Percentiles rank a stretch among this genome's conserved stretches.
phyloP scores from a whole-genome alignment of 2,797 vertebrate genomes.

The Pangasius krempfi region DNA sequence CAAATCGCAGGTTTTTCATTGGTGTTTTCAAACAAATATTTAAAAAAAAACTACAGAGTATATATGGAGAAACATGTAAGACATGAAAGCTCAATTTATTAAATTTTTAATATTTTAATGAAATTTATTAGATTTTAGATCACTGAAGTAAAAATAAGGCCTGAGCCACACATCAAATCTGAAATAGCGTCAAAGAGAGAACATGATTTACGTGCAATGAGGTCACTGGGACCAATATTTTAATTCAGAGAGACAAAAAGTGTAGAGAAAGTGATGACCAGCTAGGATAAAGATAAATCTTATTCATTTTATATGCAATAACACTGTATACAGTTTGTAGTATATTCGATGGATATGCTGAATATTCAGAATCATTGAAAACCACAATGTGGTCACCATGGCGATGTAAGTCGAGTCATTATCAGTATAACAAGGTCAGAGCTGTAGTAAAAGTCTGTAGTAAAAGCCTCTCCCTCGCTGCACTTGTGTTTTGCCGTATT shows the following conservation, averaged over 20 bases:
- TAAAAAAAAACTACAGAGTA: too few relatives aligned
- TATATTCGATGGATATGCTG: background rate
- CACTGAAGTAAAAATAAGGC: background rate
- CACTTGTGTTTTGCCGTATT: background rate
- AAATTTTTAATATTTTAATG: background rate
- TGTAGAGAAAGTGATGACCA: background rate
- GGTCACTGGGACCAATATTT: background rate
- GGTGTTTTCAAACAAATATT: background rate
- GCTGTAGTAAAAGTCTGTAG: background rate
- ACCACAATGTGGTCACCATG: background rate
- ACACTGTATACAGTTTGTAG: background rate
- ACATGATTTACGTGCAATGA: background rate
- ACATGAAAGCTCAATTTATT: background rate
- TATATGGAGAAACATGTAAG: background rate
- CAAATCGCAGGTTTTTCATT: background rate
- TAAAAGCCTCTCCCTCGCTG: background rate
- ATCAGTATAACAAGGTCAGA: background rate
- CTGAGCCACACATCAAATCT: background rate
- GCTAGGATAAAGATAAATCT: background rate
- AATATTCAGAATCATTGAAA: background rate
- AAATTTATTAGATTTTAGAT: background rate
- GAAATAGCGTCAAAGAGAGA: background rate
- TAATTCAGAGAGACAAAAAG: background rate
- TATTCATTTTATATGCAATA: too few relatives aligned
- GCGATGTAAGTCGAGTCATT: background rate